These are phyloP conservation scores for Ctenoplectra terminalis DNA, from an alignment of 1,140 invertebrate genomes.

Conservation along the genomic window DNA sequence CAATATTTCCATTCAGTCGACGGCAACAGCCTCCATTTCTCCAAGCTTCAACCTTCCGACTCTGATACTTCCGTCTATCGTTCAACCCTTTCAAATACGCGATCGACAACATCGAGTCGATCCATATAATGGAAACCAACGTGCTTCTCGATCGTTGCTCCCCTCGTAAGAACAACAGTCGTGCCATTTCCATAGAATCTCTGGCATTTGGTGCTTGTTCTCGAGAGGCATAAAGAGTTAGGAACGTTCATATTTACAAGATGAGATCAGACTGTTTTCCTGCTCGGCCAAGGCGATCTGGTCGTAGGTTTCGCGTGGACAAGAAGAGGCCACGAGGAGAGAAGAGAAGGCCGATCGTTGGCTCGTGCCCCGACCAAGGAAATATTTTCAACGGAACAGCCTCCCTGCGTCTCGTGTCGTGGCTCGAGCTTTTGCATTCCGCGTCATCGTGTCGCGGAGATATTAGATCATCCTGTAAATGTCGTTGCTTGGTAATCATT, in stretches of 20 bases:
- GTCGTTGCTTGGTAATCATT: too few species aligned
- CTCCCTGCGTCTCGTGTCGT: too few species aligned
- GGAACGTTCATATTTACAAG: conserved; percentile 67
- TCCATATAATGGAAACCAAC: neutral
- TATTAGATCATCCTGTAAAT: too few species aligned
- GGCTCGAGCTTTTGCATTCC: too few species aligned
- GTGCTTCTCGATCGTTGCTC: neutral
- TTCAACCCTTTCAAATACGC: neutral
- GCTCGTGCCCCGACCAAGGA: conserved; percentile 32
- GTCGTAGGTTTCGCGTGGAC: conserved; percentile 31
- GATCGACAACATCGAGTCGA: neutral
- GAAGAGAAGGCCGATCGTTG: neutral
- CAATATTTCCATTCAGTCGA: neutral
- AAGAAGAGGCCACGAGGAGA: conserved; percentile 5
- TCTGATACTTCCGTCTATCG: neutral
- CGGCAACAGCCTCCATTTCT: neutral
- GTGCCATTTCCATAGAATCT: conserved; percentile 31
- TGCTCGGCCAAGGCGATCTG: conserved; percentile 66
- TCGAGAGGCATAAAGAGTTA: conserved; percentile 26
- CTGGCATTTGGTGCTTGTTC: conserved; percentile 22
- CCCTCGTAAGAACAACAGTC: neutral
- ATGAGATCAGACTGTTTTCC: conserved; percentile 69
- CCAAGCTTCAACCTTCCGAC: too few species aligned
- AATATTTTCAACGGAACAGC: too few species aligned
- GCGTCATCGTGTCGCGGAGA: too few species aligned